Evolutionary conservation across 2,797 vertebrate species (phyloP).

Genomic region (Hypotaenidia philippensis): DNA sequence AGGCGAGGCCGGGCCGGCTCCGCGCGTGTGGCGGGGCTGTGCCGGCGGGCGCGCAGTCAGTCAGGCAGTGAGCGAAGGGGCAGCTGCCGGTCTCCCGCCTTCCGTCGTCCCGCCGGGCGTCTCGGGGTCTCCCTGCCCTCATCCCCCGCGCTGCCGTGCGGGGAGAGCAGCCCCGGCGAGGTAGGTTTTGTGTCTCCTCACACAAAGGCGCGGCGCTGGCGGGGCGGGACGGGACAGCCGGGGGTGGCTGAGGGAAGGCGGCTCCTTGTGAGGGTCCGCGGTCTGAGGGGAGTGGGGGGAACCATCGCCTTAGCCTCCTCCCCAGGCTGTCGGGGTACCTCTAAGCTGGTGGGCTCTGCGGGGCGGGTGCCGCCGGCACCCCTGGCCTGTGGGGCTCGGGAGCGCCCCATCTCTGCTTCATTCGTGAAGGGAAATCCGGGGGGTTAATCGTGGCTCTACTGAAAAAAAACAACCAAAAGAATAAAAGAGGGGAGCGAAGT

Average conservation of each 20-base stretch:
- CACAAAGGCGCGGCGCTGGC: constrained; percentile 58
- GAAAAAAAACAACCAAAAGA: too few relatives aligned
- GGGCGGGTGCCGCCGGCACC: background rate
- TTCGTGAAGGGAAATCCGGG: background rate
- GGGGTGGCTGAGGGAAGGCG: background rate
- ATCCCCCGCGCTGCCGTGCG: background rate
- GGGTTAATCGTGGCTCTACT: background rate
- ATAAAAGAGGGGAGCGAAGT: background rate
- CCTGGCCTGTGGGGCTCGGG: background rate
- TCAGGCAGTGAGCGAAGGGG: background rate
- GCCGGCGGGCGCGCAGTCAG: background rate
- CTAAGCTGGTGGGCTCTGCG: too few relatives aligned
- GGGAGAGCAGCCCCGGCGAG: background rate
- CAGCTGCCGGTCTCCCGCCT: background rate
- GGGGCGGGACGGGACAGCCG: background rate
- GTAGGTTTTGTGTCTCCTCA: constrained; percentile 41
- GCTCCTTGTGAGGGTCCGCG: background rate
- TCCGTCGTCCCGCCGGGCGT: too few relatives aligned
- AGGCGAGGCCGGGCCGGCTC: constrained; percentile 22
- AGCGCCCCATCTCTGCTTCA: background rate
- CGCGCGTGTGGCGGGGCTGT: background rate
- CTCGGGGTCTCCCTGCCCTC: background rate
- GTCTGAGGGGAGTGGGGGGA: background rate
- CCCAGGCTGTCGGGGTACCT: background rate
- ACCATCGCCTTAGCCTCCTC: background rate